These are phyloP conservation scores for Odiellus spinosus DNA, from an alignment of 2,888 invertebrate species.

Conservation along the genomic window DNA sequence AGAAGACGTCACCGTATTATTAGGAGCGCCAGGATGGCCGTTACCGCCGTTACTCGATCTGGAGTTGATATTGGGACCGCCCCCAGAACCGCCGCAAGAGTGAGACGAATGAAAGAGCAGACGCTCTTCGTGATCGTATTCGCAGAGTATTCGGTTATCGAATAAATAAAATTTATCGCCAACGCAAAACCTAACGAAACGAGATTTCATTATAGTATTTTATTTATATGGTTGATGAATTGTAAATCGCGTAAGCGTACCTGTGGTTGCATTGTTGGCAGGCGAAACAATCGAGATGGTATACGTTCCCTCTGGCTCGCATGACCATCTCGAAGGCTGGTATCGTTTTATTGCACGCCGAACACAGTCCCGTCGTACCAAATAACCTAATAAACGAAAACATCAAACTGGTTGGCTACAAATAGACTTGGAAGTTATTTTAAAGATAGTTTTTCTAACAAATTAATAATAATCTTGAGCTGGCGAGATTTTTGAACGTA, in stretches of 20 bases:
- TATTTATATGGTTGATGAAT: no score
- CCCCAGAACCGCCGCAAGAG: no score
- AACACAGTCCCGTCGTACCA: slow-evolving; percentile 38
- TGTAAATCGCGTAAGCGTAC: no score
- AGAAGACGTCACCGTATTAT: no score
- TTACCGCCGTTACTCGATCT: no score
- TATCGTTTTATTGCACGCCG: slow-evolving; percentile 80
- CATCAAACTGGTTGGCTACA: no score
- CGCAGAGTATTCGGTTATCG: slow-evolving; percentile 84
- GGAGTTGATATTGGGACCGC: no score
- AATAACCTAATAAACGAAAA: slow-evolving; percentile 18
- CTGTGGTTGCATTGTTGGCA: slow-evolving; percentile 89
- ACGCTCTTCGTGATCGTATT: slow-evolving; percentile 81
- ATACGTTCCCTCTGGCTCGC: slow-evolving; percentile 79
- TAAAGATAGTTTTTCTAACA: no score
- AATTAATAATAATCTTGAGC: no score
- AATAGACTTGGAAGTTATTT: no score
- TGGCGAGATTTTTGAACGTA: no score
- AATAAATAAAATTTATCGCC: slow-evolving; percentile 81
- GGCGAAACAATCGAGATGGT: slow-evolving; percentile 85
- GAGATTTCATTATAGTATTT: background rate
- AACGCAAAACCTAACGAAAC: slow-evolving; percentile 67
- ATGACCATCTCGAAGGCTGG: slow-evolving; percentile 92
- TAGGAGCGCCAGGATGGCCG: no score
- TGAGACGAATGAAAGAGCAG: slow-evolving; percentile 41